Evolutionary conservation across 2,888 invertebrate species (phyloP).

Genomic region (Thelaira solivaga): DNA sequence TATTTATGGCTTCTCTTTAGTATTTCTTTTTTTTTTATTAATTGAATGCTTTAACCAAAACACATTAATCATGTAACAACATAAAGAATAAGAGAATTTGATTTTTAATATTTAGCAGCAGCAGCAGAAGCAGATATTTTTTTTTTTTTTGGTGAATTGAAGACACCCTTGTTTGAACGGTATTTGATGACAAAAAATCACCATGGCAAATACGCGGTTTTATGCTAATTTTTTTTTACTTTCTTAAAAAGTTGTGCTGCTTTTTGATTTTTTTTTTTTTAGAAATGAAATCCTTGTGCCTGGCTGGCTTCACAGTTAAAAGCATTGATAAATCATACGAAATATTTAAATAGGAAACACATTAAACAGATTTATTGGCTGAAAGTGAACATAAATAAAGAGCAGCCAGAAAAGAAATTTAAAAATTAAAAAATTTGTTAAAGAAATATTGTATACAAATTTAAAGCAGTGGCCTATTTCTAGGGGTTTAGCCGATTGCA

Average conservation of each 20-base stretch:
- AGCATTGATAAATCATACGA: constrained; percentile 61
- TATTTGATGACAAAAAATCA: constrained; percentile 25
- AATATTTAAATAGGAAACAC: constrained; percentile 6
- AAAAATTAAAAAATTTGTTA: background rate
- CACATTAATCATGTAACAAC: constrained; percentile 51
- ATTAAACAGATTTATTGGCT: constrained; percentile 39
- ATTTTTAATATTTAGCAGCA: constrained; percentile 55
- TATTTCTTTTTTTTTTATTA: too few species aligned
- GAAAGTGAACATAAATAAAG: background rate
- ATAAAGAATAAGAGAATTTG: constrained; percentile 25
- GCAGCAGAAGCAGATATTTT: constrained; percentile 48
- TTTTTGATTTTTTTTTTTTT: background rate
- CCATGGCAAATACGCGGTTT: constrained; percentile 57
- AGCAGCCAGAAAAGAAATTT: too few species aligned
- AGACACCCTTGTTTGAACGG: constrained; percentile 20
- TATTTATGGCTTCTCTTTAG: too few species aligned
- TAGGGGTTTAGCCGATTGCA: background rate
- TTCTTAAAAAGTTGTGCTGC: constrained; percentile 12
- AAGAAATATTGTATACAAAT: too few species aligned
- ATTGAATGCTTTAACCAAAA: background rate
- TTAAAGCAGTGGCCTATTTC: background rate
- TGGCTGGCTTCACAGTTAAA: constrained; percentile 27
- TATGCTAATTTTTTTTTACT: constrained; percentile 54
- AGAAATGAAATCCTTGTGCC: background rate
- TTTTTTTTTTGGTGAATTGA: background rate